These are phyloP conservation scores for Ovibos moschatus DNA, from an alignment of 2,113 vertebrate genomes.

Conservation along the genomic window DNA sequence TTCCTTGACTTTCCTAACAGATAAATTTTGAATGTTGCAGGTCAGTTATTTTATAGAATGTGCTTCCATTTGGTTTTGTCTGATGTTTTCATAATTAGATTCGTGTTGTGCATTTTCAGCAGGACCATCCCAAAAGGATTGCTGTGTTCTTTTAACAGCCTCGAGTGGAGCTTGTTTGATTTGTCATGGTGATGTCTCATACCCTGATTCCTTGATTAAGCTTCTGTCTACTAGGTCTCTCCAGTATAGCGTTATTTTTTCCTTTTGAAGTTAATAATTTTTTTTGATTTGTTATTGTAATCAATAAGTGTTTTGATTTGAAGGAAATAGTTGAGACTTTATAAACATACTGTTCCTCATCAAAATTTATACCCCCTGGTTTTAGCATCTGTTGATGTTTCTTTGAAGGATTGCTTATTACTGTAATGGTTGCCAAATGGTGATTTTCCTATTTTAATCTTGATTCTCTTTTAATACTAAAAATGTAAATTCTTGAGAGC, in stretches of 20 bases:
- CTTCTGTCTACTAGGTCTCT: not conserved
- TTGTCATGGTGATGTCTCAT: not conserved
- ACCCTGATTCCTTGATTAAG: not conserved
- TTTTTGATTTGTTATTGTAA: not conserved
- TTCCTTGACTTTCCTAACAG: not conserved
- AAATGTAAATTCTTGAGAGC: not conserved
- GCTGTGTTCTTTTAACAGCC: not conserved
- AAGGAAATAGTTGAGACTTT: not conserved
- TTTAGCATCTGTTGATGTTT: constrained; percentile 1
- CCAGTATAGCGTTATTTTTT: not conserved
- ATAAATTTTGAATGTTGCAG: not conserved
- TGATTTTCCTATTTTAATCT: not conserved
- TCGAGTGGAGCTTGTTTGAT: not conserved
- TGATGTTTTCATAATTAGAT: not conserved
- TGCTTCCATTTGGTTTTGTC: not conserved
- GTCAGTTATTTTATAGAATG: not conserved
- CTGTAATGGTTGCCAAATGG: not conserved
- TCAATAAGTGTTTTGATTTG: not conserved
- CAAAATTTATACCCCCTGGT: not conserved
- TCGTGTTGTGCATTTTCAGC: not conserved
- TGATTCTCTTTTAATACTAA: not conserved
- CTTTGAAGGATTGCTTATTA: not conserved
- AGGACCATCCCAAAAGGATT: not conserved
- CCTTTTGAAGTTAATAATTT: not conserved
- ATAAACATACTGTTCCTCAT: not conserved